These are phyloP conservation scores for Nyctereutes procyonoides DNA, from an alignment of 2,113 vertebrate genomes.

Conservation along the genomic window DNA sequence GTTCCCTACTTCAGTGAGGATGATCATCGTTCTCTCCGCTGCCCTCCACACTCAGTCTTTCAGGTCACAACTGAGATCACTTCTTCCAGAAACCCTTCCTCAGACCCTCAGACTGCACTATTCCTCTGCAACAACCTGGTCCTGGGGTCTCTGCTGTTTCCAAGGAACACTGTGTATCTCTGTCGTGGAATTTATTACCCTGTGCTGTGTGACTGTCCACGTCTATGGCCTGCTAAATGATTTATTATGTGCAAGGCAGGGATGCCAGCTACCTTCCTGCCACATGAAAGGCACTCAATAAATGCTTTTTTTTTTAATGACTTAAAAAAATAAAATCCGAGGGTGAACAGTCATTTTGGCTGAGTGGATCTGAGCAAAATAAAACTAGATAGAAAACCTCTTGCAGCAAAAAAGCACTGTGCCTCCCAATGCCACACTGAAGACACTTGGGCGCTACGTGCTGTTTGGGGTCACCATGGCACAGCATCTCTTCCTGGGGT, in stretches of 20 bases:
- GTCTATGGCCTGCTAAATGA: neutral
- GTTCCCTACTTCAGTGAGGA: neutral
- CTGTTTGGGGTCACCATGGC: neutral
- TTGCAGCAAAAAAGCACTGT: neutral
- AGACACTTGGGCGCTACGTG: neutral
- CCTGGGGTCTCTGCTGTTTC: neutral
- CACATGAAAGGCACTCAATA: neutral
- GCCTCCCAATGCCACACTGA: neutral
- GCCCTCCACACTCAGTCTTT: neutral
- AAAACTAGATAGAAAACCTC: neutral
- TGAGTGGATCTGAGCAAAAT: neutral
- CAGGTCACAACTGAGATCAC: neutral
- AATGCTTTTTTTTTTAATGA: neutral
- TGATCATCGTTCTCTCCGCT: neutral
- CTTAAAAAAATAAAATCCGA: neutral
- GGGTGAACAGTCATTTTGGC: neutral
- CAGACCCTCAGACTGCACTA: neutral
- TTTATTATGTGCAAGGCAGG: neutral
- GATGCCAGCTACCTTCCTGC: neutral
- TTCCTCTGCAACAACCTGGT: neutral
- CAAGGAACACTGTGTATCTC: neutral
- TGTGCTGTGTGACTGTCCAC: neutral
- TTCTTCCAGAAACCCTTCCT: neutral
- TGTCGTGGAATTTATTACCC: too few relatives aligned
- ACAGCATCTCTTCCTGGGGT: neutral